These are phyloP conservation scores for Pyrocoelia pectoralis DNA, from an alignment of 2,888 invertebrate genomes.

Conservation along the genomic window DNA sequence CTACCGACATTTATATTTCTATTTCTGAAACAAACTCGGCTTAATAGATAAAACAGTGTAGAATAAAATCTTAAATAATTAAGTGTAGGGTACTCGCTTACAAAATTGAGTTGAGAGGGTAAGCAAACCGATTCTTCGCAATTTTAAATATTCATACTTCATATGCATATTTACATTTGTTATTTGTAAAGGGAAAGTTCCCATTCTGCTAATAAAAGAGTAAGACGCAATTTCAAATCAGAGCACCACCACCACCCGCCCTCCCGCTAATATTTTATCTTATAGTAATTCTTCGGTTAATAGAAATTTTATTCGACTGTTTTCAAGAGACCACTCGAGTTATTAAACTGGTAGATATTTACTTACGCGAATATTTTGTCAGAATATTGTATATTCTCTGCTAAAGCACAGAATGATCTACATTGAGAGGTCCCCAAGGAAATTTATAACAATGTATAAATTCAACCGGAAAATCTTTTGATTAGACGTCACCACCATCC, in stretches of 20 bases:
- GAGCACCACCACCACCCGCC: background rate
- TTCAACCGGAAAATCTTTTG: slow-evolving; percentile 58
- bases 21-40: background rate
- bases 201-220: slow-evolving; percentile 33
- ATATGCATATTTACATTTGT: slow-evolving; percentile 36
- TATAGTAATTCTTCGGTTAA: too few relatives aligned
- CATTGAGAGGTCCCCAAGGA: slow-evolving; percentile 49
- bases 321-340: slow-evolving; percentile 12
- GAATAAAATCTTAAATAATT: slow-evolving; percentile 35
- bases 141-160: slow-evolving; percentile 39
- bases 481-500: slow-evolving; percentile 49
- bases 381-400: slow-evolving; percentile 21
- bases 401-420: slow-evolving; percentile 30
- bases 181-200: slow-evolving; percentile 34
- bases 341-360: slow-evolving; percentile 27
- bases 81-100: slow-evolving; percentile 39
- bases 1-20: background rate
- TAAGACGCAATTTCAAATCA: slow-evolving; percentile 29
- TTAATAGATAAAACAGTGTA: background rate
- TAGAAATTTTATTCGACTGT: slow-evolving; percentile 1
- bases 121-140: slow-evolving; percentile 38
- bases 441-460: slow-evolving; percentile 54
- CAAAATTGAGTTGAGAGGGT: slow-evolving; percentile 42
- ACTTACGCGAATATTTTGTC: slow-evolving; percentile 27
- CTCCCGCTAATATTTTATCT: too few relatives aligned